Percentiles rank a stretch among this genome's conserved stretches.
These are phyloP conservation scores for Quiscalus mexicanus DNA, from an alignment of 2,113 vertebrate species.

Conservation along the genomic window DNA sequence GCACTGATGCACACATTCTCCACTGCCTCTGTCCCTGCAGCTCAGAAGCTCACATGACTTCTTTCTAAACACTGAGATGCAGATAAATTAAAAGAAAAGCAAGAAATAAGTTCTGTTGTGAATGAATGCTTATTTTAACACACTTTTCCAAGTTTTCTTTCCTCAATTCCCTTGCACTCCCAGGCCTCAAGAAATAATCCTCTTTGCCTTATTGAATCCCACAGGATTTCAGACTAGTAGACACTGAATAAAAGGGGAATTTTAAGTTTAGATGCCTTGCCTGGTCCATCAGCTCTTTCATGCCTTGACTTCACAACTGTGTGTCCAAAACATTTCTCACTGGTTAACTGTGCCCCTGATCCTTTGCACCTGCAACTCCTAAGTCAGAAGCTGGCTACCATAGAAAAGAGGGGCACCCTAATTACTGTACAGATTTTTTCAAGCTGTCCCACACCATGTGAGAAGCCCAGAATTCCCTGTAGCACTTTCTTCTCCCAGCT, in stretches of 20 bases:
- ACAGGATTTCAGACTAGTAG: background rate
- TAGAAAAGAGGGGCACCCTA: background rate
- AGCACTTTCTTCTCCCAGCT: background rate
- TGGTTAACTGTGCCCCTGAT: background rate
- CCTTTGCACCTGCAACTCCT: background rate
- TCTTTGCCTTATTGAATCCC: background rate
- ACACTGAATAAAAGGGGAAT: background rate
- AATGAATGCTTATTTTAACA: background rate
- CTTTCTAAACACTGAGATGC: conserved; percentile 38
- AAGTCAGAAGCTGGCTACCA: background rate
- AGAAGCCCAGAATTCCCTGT: background rate
- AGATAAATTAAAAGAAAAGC: conserved; percentile 36
- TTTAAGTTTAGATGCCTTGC: background rate
- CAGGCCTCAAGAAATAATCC: background rate
- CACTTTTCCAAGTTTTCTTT: background rate
- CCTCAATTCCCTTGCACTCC: background rate
- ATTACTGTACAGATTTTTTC: background rate
- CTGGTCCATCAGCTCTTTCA: background rate
- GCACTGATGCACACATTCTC: conserved; percentile 51
- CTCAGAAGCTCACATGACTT: conserved; percentile 72
- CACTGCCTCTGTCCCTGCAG: conserved; percentile 36
- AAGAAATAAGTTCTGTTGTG: background rate
- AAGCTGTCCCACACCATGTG: background rate
- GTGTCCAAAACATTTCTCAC: background rate
- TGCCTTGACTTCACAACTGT: background rate